Evolutionary conservation across 2,113 vertebrate genomes (phyloP).

Genomic region (Corydoras maculifer): DNA sequence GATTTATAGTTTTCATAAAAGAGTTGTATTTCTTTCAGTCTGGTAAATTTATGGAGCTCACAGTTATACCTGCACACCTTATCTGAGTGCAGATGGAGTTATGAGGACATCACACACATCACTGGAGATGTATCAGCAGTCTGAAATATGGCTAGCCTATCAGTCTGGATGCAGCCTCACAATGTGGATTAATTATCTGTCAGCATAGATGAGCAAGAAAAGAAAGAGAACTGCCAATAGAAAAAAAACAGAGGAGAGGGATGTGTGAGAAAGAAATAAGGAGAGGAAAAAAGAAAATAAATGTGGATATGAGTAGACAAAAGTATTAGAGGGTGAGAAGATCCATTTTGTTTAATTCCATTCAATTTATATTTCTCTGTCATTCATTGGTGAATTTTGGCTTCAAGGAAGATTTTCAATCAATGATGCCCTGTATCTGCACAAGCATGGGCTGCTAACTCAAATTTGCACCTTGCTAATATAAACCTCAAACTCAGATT

Average conservation of each 20-base stretch:
- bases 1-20: conserved; percentile 66
- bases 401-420: conserved; percentile 43
- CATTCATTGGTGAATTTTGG: conserved; percentile 32
- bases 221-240: conserved; percentile 13
- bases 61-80: conserved; percentile 59
- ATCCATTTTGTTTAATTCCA: conserved; percentile 30
- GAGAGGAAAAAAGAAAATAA: neutral
- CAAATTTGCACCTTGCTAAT: conserved; percentile 16
- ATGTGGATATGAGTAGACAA: neutral
- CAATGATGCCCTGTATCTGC: conserved; percentile 42
- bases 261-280: neutral
- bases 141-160: conserved; percentile 49
- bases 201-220: conserved; percentile 1
- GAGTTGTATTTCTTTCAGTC: conserved; percentile 47
- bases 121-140: conserved; percentile 52
- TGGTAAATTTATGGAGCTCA: conserved; percentile 55
- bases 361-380: conserved; percentile 41
- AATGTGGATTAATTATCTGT: conserved; percentile 46
- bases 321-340: neutral
- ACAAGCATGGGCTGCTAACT: conserved; percentile 36
- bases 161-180: conserved; percentile 19
- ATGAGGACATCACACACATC: conserved; percentile 54
- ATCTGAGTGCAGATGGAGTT: conserved; percentile 51
- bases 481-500: conserved; percentile 39
- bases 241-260: neutral